A percentile compares a stretch with the other conserved stretches of the same genome.
These are phyloP conservation scores for Microcebus lehilahytsara DNA, from an alignment of 2,113 vertebrate species.

Conservation along the genomic window DNA sequence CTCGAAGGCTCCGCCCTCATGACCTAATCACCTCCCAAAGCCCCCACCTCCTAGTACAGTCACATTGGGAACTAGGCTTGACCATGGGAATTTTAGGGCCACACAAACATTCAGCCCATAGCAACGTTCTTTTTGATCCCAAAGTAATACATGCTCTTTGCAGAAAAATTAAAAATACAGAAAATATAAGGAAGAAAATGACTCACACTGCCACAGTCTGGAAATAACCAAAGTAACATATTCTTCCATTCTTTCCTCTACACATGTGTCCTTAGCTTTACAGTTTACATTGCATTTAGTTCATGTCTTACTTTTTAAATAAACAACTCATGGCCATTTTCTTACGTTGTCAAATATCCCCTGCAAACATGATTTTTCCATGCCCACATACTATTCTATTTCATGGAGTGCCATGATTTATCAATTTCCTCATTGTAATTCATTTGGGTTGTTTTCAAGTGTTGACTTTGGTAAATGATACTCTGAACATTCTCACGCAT, in stretches of 20 bases:
- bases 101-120: neutral
- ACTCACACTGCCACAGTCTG: neutral
- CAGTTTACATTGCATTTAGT: neutral
- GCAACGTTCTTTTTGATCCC: neutral
- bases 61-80: neutral
- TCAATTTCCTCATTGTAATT: neutral
- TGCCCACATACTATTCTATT: neutral
- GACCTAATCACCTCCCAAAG: too few relatives aligned
- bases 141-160: neutral
- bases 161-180: neutral
- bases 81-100: neutral
- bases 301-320: constrained; percentile 9
- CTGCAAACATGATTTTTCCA: neutral
- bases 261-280: neutral
- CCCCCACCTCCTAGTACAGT: neutral
- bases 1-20: neutral
- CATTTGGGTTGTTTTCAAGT: neutral
- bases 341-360: neutral
- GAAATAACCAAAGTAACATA: neutral
- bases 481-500: neutral
- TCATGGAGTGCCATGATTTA: neutral
- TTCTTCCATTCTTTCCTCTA: neutral
- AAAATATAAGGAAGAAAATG: neutral
- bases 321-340: neutral
- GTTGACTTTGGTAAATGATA: neutral